Conservation (phyloP, 2,888 invertebrate species). For the Patella ulyssiponensis region DNA sequence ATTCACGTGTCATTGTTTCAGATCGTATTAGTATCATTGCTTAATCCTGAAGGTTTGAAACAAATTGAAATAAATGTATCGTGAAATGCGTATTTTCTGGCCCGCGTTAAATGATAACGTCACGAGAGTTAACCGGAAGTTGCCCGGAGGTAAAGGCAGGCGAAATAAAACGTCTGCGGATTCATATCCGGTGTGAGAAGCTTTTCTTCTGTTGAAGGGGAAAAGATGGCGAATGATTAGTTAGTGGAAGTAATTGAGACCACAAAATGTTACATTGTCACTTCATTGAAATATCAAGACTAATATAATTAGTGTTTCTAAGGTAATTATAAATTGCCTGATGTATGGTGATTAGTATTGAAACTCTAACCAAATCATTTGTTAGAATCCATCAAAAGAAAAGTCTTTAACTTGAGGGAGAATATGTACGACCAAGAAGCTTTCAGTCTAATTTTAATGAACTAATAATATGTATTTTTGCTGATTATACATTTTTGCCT, state of each 20-base stretch:
- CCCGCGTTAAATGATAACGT: conserved; percentile 3
- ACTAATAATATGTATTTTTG: too few relatives aligned
- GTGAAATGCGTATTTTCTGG: background rate
- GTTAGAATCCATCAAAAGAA: too few relatives aligned
- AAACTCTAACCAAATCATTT: too few relatives aligned
- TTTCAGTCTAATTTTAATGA: too few relatives aligned
- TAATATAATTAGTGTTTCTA: too few relatives aligned
- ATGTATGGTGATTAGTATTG: too few relatives aligned
- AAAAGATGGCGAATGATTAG: background rate
- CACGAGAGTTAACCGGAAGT: conserved; percentile 5
- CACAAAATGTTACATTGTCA: background rate
- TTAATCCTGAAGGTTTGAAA: background rate
- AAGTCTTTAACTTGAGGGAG: too few relatives aligned
- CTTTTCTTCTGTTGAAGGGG: background rate
- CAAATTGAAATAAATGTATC: conserved; percentile 12
- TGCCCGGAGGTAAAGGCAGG: conserved; percentile 2
- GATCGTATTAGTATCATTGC: background rate
- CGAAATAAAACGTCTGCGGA: conserved; percentile 2
- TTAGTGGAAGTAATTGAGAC: background rate
- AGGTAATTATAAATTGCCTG: too few relatives aligned
- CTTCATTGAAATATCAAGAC: background rate
- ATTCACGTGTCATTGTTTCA: background rate
- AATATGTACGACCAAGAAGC: too few relatives aligned
- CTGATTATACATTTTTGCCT: too few relatives aligned
- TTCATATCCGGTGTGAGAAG: background rate